A percentile compares a stretch with the other conserved stretches of the same genome.
phyloP scores from a whole-genome alignment of 2,113 vertebrate species.

The Pitta sordida region DNA sequence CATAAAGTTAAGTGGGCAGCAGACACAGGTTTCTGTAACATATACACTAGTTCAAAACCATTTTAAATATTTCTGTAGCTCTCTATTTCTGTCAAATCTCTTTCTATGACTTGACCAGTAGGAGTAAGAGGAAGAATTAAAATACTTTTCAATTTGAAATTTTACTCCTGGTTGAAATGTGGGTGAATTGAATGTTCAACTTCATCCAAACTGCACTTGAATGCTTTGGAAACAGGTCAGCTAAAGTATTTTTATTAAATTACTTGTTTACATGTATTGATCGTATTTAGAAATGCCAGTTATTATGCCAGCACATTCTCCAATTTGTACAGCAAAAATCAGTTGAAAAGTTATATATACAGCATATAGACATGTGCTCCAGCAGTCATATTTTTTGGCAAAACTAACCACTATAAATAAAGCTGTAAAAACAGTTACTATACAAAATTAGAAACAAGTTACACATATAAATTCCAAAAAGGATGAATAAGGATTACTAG shows the following conservation, averaged over 20 bases:
- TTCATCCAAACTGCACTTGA: background rate
- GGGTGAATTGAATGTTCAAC: background rate
- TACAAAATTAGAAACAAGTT: slow-evolving; percentile 12
- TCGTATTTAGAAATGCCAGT: background rate
- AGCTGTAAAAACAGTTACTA: background rate
- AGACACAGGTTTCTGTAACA: background rate
- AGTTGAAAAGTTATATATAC: background rate
- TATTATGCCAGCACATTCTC: background rate
- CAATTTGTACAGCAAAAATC: background rate
- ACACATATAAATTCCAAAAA: background rate
- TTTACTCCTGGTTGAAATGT: background rate
- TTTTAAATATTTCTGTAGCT: background rate
- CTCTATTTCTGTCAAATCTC: background rate
- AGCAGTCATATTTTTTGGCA: background rate
- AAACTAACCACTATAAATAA: background rate
- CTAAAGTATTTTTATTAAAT: background rate
- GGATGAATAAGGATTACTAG: background rate
- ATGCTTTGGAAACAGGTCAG: background rate
- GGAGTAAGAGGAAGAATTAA: background rate
- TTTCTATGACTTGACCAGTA: background rate
- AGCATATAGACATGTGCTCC: background rate
- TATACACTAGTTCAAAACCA: background rate
- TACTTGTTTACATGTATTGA: background rate
- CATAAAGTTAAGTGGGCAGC: background rate
- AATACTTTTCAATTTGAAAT: background rate